Base-by-base conservation (phyloP, 2,888 invertebrate genomes). In the Diplazon laetatorius region DNA sequence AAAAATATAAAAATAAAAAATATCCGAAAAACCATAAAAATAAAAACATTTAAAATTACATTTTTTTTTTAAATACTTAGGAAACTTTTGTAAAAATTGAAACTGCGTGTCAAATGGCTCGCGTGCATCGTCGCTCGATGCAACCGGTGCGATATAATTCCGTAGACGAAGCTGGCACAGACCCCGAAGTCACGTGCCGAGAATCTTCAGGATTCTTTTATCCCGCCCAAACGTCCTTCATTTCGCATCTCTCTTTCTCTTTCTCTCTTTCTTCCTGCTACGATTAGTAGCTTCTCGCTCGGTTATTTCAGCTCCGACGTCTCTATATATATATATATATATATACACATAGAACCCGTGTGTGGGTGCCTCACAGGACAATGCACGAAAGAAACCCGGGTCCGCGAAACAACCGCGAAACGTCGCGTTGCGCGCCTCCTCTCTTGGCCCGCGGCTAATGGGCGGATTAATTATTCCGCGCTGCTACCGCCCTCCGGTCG, bases 381-480 rank as follows among this genome's bases (percentile, higher is more conserved):
- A 78, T 78, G 78, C 70, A 66, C 46, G 75, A 78, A 75, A 71
- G 74, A 66, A 78, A 68, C 66, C 71, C 75, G 65, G n/a, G n/a
- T n/a, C 48, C 39, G 70, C 65, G 55, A 55, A 60, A 63, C 65
- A 12, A n/a, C 48, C 48, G 16, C 9, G 44, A 16, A 46, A 59
- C 55, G 50, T 39, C 42, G 59, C 50, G 69, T 65, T 78, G 65
- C 60, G 50, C 69, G n/a, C n/a, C n/a, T n/a, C n/a, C n/a, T n/a
- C 14, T 44, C 59, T 70, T 30, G 65, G 74, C 74, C 74, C 60
- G 69, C 70, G 78, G 78, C 78, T 78, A 78, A 78, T 78, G 78
- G 78, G 60, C 78, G 78, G 75, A 78, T 78, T 75, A 78, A 78
- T 78, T 78, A 78, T 78, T 75, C 66, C 66, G 48, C 73, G 57